Evolutionary conservation across 1,140 invertebrate genomes (phyloP).

Genomic region (Sarcophaga bullata): DNA sequence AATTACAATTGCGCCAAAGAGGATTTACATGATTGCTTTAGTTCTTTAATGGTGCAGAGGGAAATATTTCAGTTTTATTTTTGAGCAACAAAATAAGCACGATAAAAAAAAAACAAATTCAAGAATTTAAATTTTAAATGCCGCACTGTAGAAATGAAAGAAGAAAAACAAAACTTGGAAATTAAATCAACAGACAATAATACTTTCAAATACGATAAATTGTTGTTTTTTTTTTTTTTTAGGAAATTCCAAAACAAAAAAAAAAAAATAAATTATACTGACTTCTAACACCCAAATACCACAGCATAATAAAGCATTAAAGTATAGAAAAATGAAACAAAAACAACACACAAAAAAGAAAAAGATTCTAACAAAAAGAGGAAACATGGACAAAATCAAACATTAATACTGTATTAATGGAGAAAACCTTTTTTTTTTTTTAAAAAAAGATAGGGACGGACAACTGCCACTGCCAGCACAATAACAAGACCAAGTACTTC

Average conservation of each 20-base stretch:
- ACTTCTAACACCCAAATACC: constrained; percentile 7
- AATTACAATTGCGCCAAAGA: constrained; percentile 24
- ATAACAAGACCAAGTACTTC: too few relatives aligned
- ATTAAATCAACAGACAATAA: not conserved
- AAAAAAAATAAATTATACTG: not conserved
- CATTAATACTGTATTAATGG: not conserved
- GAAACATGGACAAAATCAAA: not conserved
- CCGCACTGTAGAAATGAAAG: too few relatives aligned
- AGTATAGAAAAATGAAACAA: not conserved
- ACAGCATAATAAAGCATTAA: not conserved
- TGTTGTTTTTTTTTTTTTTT: not conserved
- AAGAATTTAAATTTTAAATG: not conserved
- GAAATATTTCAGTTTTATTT: not conserved
- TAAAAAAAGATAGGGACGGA: too few relatives aligned
- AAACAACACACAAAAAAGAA: not conserved
- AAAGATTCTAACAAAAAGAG: too few relatives aligned
- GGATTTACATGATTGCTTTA: constrained; percentile 18
- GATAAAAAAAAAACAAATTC: not conserved
- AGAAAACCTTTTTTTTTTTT: not conserved
- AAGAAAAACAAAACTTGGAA: too few relatives aligned
- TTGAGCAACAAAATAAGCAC: not conserved
- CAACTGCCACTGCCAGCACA: too few relatives aligned
- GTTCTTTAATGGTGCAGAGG: not conserved
- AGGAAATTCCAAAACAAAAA: not conserved
- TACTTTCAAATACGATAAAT: not conserved